Conservation (phyloP, 2,888 invertebrate genomes). For the Podabrus alpinus region DNA sequence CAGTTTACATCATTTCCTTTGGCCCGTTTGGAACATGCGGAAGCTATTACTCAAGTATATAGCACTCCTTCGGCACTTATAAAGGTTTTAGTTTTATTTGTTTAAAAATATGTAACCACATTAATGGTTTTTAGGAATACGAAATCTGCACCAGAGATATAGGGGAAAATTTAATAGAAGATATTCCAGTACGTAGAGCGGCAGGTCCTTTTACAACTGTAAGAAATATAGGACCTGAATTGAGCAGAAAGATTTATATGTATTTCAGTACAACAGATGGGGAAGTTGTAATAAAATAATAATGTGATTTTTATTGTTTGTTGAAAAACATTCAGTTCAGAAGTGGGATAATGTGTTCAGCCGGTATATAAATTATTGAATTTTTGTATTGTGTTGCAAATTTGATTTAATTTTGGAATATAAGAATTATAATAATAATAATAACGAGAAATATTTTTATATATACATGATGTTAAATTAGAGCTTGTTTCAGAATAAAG, state of each 20-base stretch:
- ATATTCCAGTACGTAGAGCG: constrained; percentile 75
- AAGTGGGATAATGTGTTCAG: no score
- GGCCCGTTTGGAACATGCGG: constrained; percentile 78
- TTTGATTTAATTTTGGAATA: no score
- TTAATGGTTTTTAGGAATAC: constrained; percentile 60
- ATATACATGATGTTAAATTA: no score
- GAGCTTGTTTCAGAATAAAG: no score
- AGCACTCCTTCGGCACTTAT: constrained; percentile 69
- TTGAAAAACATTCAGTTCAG: no score
- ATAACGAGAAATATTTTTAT: no score
- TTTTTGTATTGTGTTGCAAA: no score
- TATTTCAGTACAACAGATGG: constrained; percentile 71
- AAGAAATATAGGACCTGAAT: constrained; percentile 78
- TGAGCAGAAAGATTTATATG: constrained; percentile 74
- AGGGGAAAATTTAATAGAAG: constrained; percentile 65
- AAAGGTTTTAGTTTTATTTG: constrained; percentile 57
- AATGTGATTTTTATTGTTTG: no score
- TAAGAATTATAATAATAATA: no score
- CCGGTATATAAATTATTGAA: no score
- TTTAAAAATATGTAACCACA: not conserved
- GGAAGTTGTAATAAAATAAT: constrained; percentile 42
- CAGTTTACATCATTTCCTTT: constrained; percentile 79
- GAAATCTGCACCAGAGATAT: constrained; percentile 57
- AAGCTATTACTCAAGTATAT: constrained; percentile 74
- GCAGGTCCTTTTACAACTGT: constrained; percentile 69